phyloP scores from a whole-genome alignment of 1,140 invertebrate species.

The Drosophila neocordata region DNA sequence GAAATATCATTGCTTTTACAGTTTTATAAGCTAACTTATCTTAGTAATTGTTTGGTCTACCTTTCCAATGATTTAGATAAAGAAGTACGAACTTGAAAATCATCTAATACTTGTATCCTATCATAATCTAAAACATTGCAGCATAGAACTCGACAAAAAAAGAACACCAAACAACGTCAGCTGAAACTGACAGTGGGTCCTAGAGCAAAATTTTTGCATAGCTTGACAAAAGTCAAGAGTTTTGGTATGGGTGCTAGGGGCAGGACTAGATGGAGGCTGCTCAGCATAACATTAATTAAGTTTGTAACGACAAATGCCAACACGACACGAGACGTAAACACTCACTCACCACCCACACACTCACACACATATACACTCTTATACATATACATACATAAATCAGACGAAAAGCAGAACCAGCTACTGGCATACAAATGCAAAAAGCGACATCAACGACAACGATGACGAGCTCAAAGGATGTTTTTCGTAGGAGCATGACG shows the following conservation, averaged over 20 bases:
- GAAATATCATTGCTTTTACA: too few species aligned
- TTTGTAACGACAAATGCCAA: conserved; percentile 74
- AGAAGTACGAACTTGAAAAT: background rate
- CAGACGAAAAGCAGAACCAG: conserved; percentile 26
- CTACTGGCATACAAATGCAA: conserved; percentile 47
- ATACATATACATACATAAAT: conserved; percentile 33
- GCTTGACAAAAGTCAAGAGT: conserved; percentile 62
- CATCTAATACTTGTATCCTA: background rate
- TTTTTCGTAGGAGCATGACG: conserved; percentile 11
- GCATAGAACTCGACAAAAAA: background rate
- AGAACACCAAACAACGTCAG: conserved; percentile 48
- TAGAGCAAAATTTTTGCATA: conserved; percentile 42
- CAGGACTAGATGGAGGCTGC: conserved; percentile 5
- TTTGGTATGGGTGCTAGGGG: conserved; percentile 9
- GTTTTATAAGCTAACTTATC: too few species aligned
- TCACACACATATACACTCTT: conserved; percentile 28
- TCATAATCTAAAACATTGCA: background rate
- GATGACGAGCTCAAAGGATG: conserved; percentile 54
- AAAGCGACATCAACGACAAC: conserved; percentile 36
- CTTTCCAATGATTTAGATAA: too few species aligned
- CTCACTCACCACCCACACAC: conserved; percentile 3
- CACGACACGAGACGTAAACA: conserved; percentile 55
- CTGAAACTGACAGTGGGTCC: conserved; percentile 58
- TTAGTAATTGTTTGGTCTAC: too few species aligned
- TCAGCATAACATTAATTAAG: conserved; percentile 69